A percentile compares a stretch with the other conserved stretches of the same genome.
Conservation (phyloP, 1,140 invertebrate species). For the Eriosoma lanigerum region DNA sequence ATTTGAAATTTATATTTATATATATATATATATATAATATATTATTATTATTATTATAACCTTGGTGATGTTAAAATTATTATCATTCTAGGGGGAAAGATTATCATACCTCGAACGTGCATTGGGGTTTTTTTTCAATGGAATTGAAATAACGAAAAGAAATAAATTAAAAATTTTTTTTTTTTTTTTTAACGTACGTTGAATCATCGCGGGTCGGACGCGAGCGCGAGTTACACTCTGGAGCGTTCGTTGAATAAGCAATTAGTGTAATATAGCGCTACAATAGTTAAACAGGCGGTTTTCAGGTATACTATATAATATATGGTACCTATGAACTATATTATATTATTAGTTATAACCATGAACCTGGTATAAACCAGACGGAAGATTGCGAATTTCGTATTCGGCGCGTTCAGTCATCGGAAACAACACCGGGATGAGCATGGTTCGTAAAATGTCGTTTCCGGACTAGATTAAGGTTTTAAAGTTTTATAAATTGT, state of each 20-base stretch:
- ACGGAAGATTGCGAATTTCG: background rate
- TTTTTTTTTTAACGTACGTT: background rate
- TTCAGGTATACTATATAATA: background rate
- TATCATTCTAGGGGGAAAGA: background rate
- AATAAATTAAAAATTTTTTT: background rate
- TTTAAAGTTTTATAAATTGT: too few species aligned
- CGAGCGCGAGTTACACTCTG: slow-evolving; percentile 3
- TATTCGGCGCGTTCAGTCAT: too few species aligned
- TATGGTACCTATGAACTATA: too few species aligned
- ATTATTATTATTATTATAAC: background rate
- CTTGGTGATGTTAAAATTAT: slow-evolving; percentile 19
- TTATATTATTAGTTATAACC: too few species aligned
- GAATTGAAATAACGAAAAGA: background rate
- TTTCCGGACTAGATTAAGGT: too few species aligned
- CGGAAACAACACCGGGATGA: too few species aligned
- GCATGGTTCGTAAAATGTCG: too few species aligned
- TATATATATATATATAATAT: too few species aligned
- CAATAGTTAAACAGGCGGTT: background rate
- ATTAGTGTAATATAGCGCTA: background rate
- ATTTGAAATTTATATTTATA: too few species aligned
- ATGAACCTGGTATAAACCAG: too few species aligned
- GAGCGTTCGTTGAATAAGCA: slow-evolving; percentile 8
- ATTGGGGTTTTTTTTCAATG: background rate
- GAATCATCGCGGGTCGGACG: background rate
- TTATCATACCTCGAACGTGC: background rate